Conservation (phyloP, 1,140 invertebrate species). For the Dreissena polymorpha region DNA sequence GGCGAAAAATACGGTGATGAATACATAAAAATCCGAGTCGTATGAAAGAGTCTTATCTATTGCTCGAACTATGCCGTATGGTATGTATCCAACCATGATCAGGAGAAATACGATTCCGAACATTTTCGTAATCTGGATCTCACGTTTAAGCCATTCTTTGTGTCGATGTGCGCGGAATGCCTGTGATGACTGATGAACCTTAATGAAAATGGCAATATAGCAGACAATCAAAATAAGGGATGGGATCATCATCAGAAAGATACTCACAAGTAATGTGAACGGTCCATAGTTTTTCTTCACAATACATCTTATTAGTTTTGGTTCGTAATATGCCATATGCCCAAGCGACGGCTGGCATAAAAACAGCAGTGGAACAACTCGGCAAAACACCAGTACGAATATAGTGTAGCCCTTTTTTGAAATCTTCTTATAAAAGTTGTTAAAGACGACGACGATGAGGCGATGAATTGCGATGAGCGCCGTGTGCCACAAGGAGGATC, state of each 20-base stretch:
- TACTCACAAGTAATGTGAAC: constrained; percentile 75
- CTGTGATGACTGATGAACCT: constrained; percentile 73
- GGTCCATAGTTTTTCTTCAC: constrained; percentile 73
- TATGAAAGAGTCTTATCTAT: constrained; percentile 74
- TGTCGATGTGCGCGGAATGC: constrained; percentile 68
- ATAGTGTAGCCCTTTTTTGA: constrained; percentile 76
- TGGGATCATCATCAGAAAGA: constrained; percentile 77
- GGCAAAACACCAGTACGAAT: constrained; percentile 73
- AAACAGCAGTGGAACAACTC: constrained; percentile 75
- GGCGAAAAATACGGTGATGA: constrained; percentile 77
- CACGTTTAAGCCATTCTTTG: constrained; percentile 74
- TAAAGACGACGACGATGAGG: constrained; percentile 78
- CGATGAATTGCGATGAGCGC: constrained; percentile 78
- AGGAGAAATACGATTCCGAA: constrained; percentile 79
- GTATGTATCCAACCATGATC: constrained; percentile 77
- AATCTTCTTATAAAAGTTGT: constrained; percentile 77
- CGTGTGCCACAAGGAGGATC: constrained; percentile 78
- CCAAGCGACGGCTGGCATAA: constrained; percentile 75
- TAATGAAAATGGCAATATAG: constrained; percentile 78
- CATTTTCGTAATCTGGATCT: constrained; percentile 80
- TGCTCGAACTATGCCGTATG: constrained; percentile 76
- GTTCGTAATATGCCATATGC: constrained; percentile 76
- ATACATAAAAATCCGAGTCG: constrained; percentile 78
- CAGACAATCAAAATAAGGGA: constrained; percentile 77
- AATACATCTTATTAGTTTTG: constrained; percentile 76